Percentiles rank a stretch among this genome's conserved stretches.
Conservation (phyloP, 1,140 invertebrate species). For the Sitobion miscanthi region DNA sequence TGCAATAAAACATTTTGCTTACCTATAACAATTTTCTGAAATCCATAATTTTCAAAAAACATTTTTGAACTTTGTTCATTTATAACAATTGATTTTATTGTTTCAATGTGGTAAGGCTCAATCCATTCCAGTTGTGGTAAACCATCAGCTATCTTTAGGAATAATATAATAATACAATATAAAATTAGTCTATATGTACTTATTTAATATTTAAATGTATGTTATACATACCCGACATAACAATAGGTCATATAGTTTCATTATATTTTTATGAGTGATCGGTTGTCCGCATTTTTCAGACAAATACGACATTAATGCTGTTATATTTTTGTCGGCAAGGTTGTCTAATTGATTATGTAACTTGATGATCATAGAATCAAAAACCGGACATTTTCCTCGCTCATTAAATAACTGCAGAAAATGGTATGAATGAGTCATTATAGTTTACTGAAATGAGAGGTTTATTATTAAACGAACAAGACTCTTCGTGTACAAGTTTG, state of each 20-base stretch:
- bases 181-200: background rate
- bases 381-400: background rate
- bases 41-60: background rate
- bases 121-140: constrained; percentile 34
- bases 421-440: background rate
- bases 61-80: background rate
- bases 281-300: constrained; percentile 36
- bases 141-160: background rate
- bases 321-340: background rate
- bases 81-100: background rate
- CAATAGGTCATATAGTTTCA: background rate
- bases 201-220: background rate
- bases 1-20: background rate
- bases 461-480: no score
- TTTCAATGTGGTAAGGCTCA: background rate
- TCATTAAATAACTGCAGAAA: background rate
- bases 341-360: background rate
- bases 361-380: background rate
- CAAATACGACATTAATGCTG: constrained; percentile 29
- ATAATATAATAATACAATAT: background rate
- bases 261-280: background rate
- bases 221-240: background rate
- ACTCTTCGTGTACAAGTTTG: no score
- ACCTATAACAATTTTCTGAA: constrained; percentile 20
- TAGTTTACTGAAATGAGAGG: no score